Evolutionary conservation across 2,888 invertebrate species (phyloP).

Genomic region (Oscheius sp.): DNA sequence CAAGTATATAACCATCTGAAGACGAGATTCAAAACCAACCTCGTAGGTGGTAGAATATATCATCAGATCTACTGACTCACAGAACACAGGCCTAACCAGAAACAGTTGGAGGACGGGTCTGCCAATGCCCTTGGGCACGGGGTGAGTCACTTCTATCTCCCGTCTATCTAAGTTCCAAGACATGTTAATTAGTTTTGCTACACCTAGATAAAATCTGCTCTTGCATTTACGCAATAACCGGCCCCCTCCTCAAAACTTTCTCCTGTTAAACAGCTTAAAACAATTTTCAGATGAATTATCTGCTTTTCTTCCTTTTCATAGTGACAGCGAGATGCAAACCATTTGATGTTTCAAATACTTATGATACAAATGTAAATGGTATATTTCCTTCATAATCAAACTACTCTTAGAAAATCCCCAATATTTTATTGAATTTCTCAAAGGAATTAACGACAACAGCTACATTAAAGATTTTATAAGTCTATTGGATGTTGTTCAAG

Average conservation of each 20-base stretch:
- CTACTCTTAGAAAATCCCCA: conserved; percentile 26
- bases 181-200: background rate
- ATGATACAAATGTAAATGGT: background rate
- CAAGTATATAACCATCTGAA: too few species aligned
- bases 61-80: conserved; percentile 12
- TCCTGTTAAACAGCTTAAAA: too few species aligned
- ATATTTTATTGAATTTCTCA: background rate
- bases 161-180: background rate
- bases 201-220: background rate
- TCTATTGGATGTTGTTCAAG: conserved; percentile 15
- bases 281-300: conserved; percentile 36
- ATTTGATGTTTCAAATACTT: conserved; percentile 27
- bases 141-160: conserved; percentile 23
- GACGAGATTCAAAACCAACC: too few species aligned
- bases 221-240: conserved; percentile 19
- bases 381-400: background rate
- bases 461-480: conserved; percentile 30
- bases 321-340: background rate
- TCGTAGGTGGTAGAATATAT: too few species aligned
- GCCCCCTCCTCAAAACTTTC: background rate
- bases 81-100: background rate
- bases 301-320: conserved; percentile 28
- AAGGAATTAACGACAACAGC: conserved; percentile 12
- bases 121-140: conserved; percentile 32
- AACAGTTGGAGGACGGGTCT: conserved; percentile 15